These are phyloP conservation scores for Lasioglossum pauxillum DNA, from an alignment of 2,888 invertebrate species.

Conservation along the genomic window DNA sequence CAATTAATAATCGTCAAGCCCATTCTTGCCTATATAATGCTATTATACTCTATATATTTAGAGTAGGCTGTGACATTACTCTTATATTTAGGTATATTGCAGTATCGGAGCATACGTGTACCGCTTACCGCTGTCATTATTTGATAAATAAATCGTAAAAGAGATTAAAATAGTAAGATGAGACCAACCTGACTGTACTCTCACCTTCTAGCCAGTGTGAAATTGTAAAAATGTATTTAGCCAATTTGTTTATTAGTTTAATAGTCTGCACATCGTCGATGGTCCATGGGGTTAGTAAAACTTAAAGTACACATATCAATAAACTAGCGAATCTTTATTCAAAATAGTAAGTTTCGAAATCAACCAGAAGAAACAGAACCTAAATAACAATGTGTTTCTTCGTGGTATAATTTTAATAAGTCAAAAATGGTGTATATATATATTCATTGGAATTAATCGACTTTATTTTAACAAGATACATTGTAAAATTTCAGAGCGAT, in stretches of 20 bases:
- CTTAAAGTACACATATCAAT: background rate
- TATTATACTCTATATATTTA: background rate
- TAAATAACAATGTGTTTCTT: slow-evolving; percentile 1
- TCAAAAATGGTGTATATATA: background rate
- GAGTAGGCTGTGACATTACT: too few relatives aligned
- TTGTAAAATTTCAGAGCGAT: slow-evolving; percentile 84
- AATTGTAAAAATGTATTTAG: slow-evolving; percentile 61
- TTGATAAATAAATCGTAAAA: slow-evolving; percentile 40
- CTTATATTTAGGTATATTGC: background rate
- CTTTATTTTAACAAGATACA: background rate
- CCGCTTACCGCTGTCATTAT: slow-evolving; percentile 24
- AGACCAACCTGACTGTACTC: slow-evolving; percentile 41
- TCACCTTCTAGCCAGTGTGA: slow-evolving; percentile 8
- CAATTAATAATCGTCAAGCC: background rate
- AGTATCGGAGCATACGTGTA: slow-evolving; percentile 19
- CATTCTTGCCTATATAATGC: background rate
- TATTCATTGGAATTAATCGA: background rate
- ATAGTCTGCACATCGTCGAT: slow-evolving; percentile 56
- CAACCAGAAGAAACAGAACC: background rate
- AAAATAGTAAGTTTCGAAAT: background rate
- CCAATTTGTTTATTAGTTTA: slow-evolving; percentile 56
- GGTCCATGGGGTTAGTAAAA: slow-evolving; percentile 63
- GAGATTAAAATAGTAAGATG: slow-evolving; percentile 41
- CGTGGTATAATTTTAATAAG: too few relatives aligned
- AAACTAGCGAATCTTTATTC: background rate